Base-by-base conservation (phyloP, 2,113 vertebrate genomes). In the zebrafish (Danio rerio) region DNA sequence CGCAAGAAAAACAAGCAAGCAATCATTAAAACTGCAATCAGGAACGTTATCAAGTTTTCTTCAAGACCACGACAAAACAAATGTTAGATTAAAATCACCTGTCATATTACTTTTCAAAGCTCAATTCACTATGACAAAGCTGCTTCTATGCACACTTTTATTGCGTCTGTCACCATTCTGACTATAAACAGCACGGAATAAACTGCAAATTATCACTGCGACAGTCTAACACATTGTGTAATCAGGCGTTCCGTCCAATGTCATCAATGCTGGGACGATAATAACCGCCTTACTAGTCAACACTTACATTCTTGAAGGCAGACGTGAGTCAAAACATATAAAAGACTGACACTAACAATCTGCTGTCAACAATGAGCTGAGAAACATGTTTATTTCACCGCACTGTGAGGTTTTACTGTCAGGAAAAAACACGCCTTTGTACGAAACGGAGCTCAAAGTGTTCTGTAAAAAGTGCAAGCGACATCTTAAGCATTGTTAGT, bases 201-300 rank as follows among this genome's bases (percentile, higher is more conserved):
- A 47, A 31, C 49, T 18, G 71, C 9, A 50, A 63, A 49, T 81
- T 18, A 73, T 50, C 40, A 45, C 59, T 78, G 20, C 11, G 31
- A 4, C 42, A 15, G 8, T 65, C 42, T 10, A 68, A 82, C 75
- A 68, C 52, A 81, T 61, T 40, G 7, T 12, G 18, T 47, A 42
- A 59, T 68, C 53, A 43, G 74, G 42, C 52, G n/a, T n/a, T 31
- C 21, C 78, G 45, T 65, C 21, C 53, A 76, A 45, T 74, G 56
- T 63, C 76, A 70, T 83, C 47, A 42, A 52, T 55, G 11, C 52
- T 31, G 11, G 40, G 16, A 20, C 78, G 81, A 68, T 80, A 83
- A 86, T 86, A 80, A 18, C 66, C 10, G 62, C 21, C 9, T 20
- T 61, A 20, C 40, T 70, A 52, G 58, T 83, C 76, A 86, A 70